These are phyloP conservation scores for Caradrina clavipalpis DNA, from an alignment of 2,888 invertebrate genomes.

Conservation along the genomic window DNA sequence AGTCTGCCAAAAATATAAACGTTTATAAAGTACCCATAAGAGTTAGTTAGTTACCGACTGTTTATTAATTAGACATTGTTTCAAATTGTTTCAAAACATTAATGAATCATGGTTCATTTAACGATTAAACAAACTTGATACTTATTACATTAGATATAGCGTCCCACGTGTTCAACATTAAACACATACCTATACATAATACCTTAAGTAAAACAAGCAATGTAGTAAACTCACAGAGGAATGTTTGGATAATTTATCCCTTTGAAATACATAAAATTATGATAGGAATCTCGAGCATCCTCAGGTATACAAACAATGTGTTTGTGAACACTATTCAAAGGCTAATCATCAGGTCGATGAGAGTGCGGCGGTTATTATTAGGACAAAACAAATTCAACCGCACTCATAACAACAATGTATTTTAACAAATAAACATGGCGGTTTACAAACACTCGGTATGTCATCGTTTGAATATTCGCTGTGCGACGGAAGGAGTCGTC, in stretches of 20 bases:
- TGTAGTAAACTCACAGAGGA: too few species aligned
- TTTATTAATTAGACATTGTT: slow-evolving; percentile 16
- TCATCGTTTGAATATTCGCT: slow-evolving; percentile 66
- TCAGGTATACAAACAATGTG: slow-evolving; percentile 37
- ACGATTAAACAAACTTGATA: not conserved
- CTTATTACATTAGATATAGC: slow-evolving; percentile 12
- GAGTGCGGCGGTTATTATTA: slow-evolving; percentile 53
- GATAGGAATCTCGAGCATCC: slow-evolving; percentile 38
- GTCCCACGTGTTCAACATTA: not conserved
- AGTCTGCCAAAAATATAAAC: not conserved
- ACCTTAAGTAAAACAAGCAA: not conserved
- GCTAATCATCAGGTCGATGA: slow-evolving; percentile 40
- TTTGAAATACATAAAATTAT: slow-evolving; percentile 11
- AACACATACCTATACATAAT: slow-evolving; percentile 7
- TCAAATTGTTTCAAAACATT: slow-evolving; percentile 16
- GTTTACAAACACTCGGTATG: slow-evolving; percentile 82
- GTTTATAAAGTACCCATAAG: not conserved
- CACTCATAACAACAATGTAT: slow-evolving; percentile 78
- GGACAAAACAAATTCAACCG: slow-evolving; percentile 60
- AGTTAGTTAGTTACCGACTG: slow-evolving; percentile 1
- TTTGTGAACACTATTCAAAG: slow-evolving; percentile 30
- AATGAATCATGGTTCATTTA: slow-evolving; percentile 15
- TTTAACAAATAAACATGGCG: slow-evolving; percentile 71
- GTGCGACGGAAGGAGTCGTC: slow-evolving; percentile 64
- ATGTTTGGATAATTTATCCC: too few species aligned